phyloP scores from a whole-genome alignment of 2,888 invertebrate genomes.

The Ectemnius lituratus region DNA sequence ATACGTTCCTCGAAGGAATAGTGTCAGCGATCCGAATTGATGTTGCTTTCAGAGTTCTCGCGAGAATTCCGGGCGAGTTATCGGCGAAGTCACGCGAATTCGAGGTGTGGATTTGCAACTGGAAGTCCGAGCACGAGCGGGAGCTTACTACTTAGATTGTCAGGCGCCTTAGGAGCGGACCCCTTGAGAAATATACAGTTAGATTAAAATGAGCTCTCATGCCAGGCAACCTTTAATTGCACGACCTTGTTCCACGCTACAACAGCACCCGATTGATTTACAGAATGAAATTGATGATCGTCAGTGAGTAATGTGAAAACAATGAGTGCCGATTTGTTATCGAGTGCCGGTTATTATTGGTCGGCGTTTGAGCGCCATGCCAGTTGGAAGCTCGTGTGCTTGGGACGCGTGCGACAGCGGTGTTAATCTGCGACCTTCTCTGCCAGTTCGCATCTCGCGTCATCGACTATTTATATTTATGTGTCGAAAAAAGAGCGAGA shows the following conservation, averaged over 20 bases:
- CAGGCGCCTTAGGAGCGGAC: background rate
- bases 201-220: conserved; percentile 4
- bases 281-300: background rate
- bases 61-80: conserved; percentile 51
- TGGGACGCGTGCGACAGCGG: conserved; percentile 52
- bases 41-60: conserved; percentile 42
- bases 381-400: conserved; percentile 23
- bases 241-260: background rate
- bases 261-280: background rate
- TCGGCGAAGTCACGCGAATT: conserved; percentile 57
- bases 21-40: conserved; percentile 46
- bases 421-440: conserved; percentile 64
- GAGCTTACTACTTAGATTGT: conserved; percentile 15
- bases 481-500: conserved; percentile 45
- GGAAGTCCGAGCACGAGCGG: conserved; percentile 7
- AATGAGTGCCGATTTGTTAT: background rate
- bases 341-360: background rate
- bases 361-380: conserved; percentile 12
- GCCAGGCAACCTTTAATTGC: background rate
- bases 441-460: conserved; percentile 59
- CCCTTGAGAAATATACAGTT: background rate
- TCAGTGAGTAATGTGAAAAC: conserved; percentile 5
- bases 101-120: conserved; percentile 53
- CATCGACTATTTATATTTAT: conserved; percentile 72
- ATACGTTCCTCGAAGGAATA: background rate